Evolutionary conservation across 2,888 invertebrate genomes (phyloP), one percentile per base, ranked within the genome.

Genomic region (Platerodrilus igneus): DNA sequence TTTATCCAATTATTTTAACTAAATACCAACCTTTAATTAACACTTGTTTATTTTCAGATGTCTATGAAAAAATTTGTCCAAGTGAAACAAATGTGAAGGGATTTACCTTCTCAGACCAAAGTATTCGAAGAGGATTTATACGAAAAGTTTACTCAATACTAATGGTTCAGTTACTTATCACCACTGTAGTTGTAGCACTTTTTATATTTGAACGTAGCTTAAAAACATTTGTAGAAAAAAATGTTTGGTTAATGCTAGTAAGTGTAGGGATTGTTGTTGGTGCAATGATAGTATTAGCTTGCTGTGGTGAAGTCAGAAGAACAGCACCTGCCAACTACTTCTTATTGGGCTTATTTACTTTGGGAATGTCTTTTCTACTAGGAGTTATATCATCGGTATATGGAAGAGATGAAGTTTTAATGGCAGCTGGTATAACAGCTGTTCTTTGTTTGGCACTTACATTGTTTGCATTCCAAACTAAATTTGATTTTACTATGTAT

Each of bases 381-480:
- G 21, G 22, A 6, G 3, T 9, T n/a, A 10, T 22, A 16, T n/a
- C 29, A 4, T 3, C 29, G 2, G 4, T 3, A 6, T 29, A 29
- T 4, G n/a, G 11, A 10, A 6, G 8, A 4, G 15, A 37, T 5
- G 22, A 14, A 29, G 37, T 37, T 20, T 19, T 37, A 16, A 21
- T 29, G 23, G 30, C 37, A 11, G 22, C 25, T 7, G 37, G 29
- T 6, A 37, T 37, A 15, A 30, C 37, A 3, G 11, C 30, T 8
- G 17, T 16, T 4, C 8, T 37, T 6, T 37, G 29, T 22, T 10
- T 37, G 1, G 30, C 10, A 7, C 16, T 37, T 15, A 30, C 37
- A 0, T 8, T 30, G 17, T 37, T 37, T 30, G 37, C 37, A 2
- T 37, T 30, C 23, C 37, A 37, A 30, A 37, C 37, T 7, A 37